Evolutionary conservation across 2,797 vertebrate species (phyloP), one percentile per base, ranked within the genome.

Genomic region (Melanotaenia boesemani): DNA sequence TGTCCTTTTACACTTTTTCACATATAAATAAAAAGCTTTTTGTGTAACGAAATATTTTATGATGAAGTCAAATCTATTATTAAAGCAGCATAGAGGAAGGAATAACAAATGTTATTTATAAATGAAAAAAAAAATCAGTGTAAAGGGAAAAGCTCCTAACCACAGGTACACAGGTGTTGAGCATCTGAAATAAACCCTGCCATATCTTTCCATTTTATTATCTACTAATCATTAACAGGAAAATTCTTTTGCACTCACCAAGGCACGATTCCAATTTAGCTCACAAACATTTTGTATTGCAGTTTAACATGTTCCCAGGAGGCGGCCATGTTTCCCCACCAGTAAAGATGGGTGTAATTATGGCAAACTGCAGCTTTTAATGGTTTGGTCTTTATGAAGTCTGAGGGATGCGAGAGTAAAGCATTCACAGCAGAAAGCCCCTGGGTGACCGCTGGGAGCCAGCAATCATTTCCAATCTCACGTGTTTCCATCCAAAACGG

Each of bases 381-480:
- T 77, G 63, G 81, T 80, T 71, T 66, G 79, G 76, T 75, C 76
- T 85, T 72, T 85, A 86, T 82, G 84, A 83, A 68, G 76, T 70
- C 79, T 78, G 18, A 7, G 59, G 67, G 77, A 76, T 63, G 59
- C 58, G 18, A 44, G 55, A 54, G 57, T 12, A 37, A 84, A 66
- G 28, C 63, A 81, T 87, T 83, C 74, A 85, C 79, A 76, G 74
- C 2, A 72, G 30, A 58, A 69, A 26, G 44, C 83, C 67, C 57
- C 41, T 41, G 80, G 64, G 82, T 81, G 34, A 60, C 34, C 13
- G 60, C 4, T 48, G 44, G 44, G 44, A 70, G 58, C 22, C 7
- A 36, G 68, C 54, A 34, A 73, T 72, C 1, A 6, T 79, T 86
- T 67, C 77, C 63, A 65, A 65, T 13, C n/a, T 18, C 0, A 4